Percentiles rank a stretch among this genome's conserved stretches.
Evolutionary conservation across 2,888 invertebrate genomes (phyloP).

Genomic region (Calliopum simillimum): DNA sequence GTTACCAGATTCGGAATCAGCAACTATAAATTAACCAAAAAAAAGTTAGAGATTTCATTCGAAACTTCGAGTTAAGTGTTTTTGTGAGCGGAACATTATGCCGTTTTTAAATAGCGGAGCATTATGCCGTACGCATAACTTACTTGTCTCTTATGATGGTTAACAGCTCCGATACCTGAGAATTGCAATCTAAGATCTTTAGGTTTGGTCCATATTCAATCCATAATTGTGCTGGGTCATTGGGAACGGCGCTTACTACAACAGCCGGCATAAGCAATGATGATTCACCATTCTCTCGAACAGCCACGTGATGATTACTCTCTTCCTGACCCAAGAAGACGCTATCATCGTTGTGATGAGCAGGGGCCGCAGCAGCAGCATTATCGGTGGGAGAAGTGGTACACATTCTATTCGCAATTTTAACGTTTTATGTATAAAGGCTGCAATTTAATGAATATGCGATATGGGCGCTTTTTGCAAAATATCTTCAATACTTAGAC

Average conservation of each 20-base stretch:
- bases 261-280: not conserved
- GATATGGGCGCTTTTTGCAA: too few relatives aligned
- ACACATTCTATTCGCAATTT: constrained; percentile 26
- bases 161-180: constrained; percentile 75
- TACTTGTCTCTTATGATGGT: constrained; percentile 90
- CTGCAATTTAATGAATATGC: too few relatives aligned
- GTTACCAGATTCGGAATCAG: too few relatives aligned
- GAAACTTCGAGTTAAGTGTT: too few relatives aligned
- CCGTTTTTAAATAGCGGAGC: not conserved
- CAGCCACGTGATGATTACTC: too few relatives aligned
- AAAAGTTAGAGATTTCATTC: too few relatives aligned
- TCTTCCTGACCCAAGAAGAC: too few relatives aligned
- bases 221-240: constrained; percentile 50
- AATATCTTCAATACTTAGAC: too few relatives aligned
- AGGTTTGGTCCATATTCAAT: constrained; percentile 63
- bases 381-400: constrained; percentile 18
- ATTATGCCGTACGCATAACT: constrained; percentile 57
- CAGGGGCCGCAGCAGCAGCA: not conserved
- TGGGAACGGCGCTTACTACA: not conserved
- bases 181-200: constrained; percentile 62
- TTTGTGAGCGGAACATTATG: too few relatives aligned
- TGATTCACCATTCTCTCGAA: too few relatives aligned
- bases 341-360: constrained; percentile 7
- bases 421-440: not conserved
- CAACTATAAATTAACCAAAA: too few relatives aligned